Evolutionary conservation across 2,888 invertebrate genomes (phyloP).

Genomic region (Nemoura dubitans): DNA sequence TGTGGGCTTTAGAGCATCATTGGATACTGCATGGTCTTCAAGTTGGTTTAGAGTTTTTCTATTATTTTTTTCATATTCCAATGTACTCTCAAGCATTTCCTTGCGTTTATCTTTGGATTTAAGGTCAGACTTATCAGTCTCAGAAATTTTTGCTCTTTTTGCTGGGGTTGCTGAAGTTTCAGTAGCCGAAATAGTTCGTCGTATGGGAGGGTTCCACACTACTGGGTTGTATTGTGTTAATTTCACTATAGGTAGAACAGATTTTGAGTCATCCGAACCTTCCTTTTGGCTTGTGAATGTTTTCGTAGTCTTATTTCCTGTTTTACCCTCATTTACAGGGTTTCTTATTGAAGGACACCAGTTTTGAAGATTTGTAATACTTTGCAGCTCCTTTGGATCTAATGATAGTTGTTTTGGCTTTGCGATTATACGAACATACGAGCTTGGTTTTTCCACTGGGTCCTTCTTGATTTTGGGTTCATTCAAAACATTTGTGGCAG

Average conservation of each 20-base stretch:
- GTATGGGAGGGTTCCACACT: background rate
- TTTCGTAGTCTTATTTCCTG: background rate
- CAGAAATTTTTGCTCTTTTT: background rate
- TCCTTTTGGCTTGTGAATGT: background rate
- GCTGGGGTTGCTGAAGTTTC: background rate
- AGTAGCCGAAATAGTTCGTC: background rate
- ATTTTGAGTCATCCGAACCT: background rate
- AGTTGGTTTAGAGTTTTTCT: background rate
- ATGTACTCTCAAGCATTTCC: background rate
- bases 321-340: background rate
- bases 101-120: background rate
- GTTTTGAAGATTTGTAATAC: background rate
- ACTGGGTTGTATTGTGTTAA: background rate
- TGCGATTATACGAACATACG: background rate
- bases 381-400: background rate
- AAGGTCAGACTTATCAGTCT: background rate
- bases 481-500: background rate
- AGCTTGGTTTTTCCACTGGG: background rate
- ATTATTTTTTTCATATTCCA: background rate
- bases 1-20: background rate
- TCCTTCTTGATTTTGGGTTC: background rate
- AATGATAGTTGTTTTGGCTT: background rate
- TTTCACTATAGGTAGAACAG: background rate
- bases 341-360: background rate
- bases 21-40: background rate